Evolutionary conservation across 2,113 vertebrate species (phyloP), one percentile per base, ranked within the genome.

Genomic region (Lophochroa leadbeateri): DNA sequence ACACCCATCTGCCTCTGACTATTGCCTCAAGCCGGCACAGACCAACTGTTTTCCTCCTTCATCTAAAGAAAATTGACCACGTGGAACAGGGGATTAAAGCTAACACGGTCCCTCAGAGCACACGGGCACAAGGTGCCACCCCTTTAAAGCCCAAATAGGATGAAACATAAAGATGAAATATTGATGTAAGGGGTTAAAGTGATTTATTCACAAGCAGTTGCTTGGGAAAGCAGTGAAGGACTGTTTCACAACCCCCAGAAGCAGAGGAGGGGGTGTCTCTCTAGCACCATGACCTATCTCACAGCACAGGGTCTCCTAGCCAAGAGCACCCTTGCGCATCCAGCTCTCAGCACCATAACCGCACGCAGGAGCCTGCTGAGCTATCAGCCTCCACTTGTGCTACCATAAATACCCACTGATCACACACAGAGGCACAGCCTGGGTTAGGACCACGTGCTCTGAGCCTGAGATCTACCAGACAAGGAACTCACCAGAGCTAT

Each of bases 391-490:
- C 88, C 27, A 19, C 28, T 2, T 3, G 29, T 11, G 41, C 64
- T 18, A 64, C n/a, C 71, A 33, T 7, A 61, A 78, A 43, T 17
- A 70, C 10, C 19, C 50, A 10, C 43, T 3, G 31, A 7, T 5
- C 1, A 37, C 14, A 60, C 43, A 35, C 33, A 6, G 21, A 61
- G 65, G 27, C 9, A 8, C 52, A 65, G 29, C n/a, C 46, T 12
- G 46, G 9, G 10, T 8, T 31, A 50, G 39, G 86, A 88, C 37
- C 0, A 41, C 2, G 0, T 1, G 5, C 5, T 14, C 57, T 8
- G 24, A 86, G 72, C 80, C 24, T 0, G 1, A 39, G 44, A 53
- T 4, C 3, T 5, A 53, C 55, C 65, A 13, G 33, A 39, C 29
- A 46, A 70, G 39, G 46, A 58, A 50, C 89, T 46, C 2, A 35